phyloP scores from a whole-genome alignment of 2,888 invertebrate species.

The Drosophila borborema region DNA sequence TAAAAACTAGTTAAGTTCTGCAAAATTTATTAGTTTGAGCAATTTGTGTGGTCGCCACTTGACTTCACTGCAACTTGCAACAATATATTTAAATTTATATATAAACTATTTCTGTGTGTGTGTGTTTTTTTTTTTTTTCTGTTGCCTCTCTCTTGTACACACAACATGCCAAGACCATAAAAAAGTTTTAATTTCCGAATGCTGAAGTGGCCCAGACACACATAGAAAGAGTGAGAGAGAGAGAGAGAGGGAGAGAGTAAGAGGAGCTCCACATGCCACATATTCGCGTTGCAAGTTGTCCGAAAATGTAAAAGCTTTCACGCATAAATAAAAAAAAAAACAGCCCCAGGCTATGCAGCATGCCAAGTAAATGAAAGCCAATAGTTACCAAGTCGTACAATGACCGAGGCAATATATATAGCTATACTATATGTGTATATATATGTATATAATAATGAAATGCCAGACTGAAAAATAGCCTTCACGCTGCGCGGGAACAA shows the following conservation, averaged over 20 bases:
- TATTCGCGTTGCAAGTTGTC: conserved; percentile 49
- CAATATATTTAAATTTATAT: conserved; percentile 51
- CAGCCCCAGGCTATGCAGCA: conserved; percentile 50
- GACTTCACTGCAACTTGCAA: conserved; percentile 45
- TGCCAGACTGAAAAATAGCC: not conserved
- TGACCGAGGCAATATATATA: conserved; percentile 42
- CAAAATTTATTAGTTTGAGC: conserved; percentile 53
- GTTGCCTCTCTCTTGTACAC: conserved; percentile 11
- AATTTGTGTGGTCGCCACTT: conserved; percentile 62
- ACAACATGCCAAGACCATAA: conserved; percentile 62
- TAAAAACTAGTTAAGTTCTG: conserved; percentile 32
- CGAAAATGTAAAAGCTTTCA: conserved; percentile 63
- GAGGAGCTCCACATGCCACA: conserved; percentile 28
- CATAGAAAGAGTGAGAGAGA: not conserved
- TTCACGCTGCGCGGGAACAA: not conserved
- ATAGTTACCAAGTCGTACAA: conserved; percentile 48
- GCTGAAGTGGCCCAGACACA: conserved; percentile 56
- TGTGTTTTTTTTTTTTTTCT: not conserved
- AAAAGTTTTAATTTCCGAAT: conserved; percentile 72
- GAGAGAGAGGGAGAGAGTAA: not conserved
- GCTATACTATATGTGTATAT: not conserved
- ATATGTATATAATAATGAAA: not conserved
- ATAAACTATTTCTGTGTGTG: not conserved
- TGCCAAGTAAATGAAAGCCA: conserved; percentile 48
- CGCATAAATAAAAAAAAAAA: conserved; percentile 78